Evolutionary conservation across 1,140 invertebrate genomes (phyloP), one percentile per base, ranked within the genome.

Genomic region (Thalassaphorura encarpata): DNA sequence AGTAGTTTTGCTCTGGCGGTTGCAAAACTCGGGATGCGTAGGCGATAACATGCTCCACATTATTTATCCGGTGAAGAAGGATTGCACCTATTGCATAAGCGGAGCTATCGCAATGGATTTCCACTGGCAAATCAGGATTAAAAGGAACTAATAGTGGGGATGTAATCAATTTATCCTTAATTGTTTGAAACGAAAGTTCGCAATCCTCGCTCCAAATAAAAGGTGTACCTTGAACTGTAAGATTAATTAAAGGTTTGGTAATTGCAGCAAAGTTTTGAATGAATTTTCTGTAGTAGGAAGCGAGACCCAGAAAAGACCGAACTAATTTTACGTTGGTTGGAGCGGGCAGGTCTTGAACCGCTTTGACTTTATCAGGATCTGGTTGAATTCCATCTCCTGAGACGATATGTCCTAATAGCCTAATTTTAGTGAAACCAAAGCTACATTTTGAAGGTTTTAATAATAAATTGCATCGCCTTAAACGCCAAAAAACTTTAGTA

Each of bases 1-100:
- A 67, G 54, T 74, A 74, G 15, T 67, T 68, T 24, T 39, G 40
- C 61, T 75, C 69, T 2, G 64, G 54, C 28, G 60, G 45, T n/a
- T 57, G 69, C 8, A 72, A 57, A 0, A 64, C 68, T 46, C 72
- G 49, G 23, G 69, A 69, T 2, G 72, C 70, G 58, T 75, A 78
- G 18, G 72, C 72, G 4, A 78, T 67, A 0, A 72, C 71, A 18
- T 62, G 60, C 52, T 4, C 31, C 27, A 21, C 6, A 4, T 21
- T 45, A 8, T 51, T 41, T 23, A n/a, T 18, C 11, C 19, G n/a
- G n/a, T 54, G 51, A 27, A 8, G 3, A 2, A 60, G 19, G 0
- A 49, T 52, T 0, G 52, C 58, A 2, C 47, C 52, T 13, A 60
- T 3, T 0, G 49, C 58, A 18, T 19, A 28, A 1, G 5, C 1